phyloP scores from a whole-genome alignment of 2,113 vertebrate species.

The Myrmecobius fasciatus region DNA sequence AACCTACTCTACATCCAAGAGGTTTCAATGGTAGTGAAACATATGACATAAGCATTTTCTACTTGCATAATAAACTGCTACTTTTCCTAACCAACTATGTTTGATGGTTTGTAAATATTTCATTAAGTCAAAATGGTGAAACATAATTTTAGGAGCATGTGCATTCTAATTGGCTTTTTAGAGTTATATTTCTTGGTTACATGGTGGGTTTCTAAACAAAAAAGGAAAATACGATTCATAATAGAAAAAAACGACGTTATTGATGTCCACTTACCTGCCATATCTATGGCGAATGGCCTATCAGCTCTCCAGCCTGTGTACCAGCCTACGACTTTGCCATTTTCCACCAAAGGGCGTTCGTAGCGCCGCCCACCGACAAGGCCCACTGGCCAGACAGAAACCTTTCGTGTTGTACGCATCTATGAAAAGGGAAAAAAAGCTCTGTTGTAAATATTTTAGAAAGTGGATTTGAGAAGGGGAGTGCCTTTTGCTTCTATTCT shows the following conservation, averaged over 20 bases:
- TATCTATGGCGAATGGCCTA: constrained; percentile 96
- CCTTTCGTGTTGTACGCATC: constrained; percentile 95
- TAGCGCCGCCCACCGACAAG: constrained; percentile 96
- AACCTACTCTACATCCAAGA: not conserved
- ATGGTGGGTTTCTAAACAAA: not conserved
- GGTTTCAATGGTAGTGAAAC: not conserved
- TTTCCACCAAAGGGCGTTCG: constrained; percentile 94
- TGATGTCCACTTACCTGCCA: constrained; percentile 92
- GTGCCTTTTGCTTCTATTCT: not conserved
- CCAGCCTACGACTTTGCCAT: constrained; percentile 96
- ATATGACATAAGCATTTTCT: not conserved
- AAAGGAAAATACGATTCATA: accelerated
- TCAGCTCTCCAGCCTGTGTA: constrained; percentile 99
- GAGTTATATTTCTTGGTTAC: not conserved
- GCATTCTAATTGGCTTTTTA: not conserved
- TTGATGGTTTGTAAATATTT: not conserved
- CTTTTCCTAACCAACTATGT: not conserved
- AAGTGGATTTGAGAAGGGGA: not conserved
- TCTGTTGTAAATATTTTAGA: not conserved
- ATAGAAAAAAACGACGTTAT: not conserved
- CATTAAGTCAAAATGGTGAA: not conserved
- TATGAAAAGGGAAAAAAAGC: constrained; percentile 76
- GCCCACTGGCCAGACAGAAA: constrained; percentile 97
- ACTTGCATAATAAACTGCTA: not conserved
- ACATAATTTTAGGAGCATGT: not conserved